Evolutionary conservation across 2,113 vertebrate genomes (phyloP).

Genomic region (Pelobates fuscus): DNA sequence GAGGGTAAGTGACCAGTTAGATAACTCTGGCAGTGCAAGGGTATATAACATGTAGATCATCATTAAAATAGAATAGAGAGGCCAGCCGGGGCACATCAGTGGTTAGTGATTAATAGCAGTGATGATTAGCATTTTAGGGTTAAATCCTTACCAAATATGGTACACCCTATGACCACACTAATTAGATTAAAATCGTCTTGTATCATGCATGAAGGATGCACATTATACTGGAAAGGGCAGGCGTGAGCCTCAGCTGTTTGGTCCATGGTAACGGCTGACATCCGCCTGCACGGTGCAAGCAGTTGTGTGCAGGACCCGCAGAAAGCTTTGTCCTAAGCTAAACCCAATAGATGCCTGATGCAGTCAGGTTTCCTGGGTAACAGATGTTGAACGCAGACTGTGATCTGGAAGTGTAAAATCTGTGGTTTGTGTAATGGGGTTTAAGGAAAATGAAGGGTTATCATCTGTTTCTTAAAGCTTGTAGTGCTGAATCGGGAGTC

Average conservation of each 20-base stretch:
- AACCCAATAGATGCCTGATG: slow-evolving; percentile 52
- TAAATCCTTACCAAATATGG: not conserved
- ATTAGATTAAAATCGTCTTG: slow-evolving; percentile 57
- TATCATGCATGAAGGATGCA: slow-evolving; percentile 54
- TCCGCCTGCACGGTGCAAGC: slow-evolving; percentile 64
- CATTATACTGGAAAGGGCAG: slow-evolving; percentile 58
- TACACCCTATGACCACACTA: slow-evolving; percentile 36
- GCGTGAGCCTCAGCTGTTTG: slow-evolving; percentile 50
- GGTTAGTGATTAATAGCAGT: not conserved
- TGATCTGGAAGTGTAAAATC: slow-evolving; percentile 9
- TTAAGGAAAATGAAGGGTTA: slow-evolving; percentile 8
- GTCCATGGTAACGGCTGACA: slow-evolving; percentile 76
- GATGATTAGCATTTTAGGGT: not conserved
- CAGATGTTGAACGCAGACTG: slow-evolving; percentile 48
- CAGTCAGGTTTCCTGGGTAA: slow-evolving; percentile 61
- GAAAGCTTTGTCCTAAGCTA: slow-evolving; percentile 60
- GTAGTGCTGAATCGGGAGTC: not conserved
- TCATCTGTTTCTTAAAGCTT: not conserved
- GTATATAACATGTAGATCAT: no score
- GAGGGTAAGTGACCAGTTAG: no score
- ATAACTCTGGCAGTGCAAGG: no score
- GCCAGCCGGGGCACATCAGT: not conserved
- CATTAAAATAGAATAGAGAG: not conserved
- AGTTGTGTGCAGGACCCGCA: slow-evolving; percentile 58
- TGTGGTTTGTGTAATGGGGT: not conserved